Conservation (phyloP, 2,113 vertebrate species). For the Geococcyx californianus region DNA sequence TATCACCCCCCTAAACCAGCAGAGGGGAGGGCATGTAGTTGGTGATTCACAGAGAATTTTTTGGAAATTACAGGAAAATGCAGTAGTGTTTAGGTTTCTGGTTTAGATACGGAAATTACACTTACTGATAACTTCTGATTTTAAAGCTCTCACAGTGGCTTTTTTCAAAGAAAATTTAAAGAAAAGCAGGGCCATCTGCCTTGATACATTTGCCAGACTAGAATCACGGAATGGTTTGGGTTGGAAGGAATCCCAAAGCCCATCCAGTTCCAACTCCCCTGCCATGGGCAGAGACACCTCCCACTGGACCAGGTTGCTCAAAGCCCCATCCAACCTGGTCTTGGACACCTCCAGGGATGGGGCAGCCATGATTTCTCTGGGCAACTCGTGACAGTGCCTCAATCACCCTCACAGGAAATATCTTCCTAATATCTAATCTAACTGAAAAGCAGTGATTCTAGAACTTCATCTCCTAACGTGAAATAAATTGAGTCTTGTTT, state of each 20-base stretch:
- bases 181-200: not conserved
- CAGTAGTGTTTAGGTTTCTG: not conserved
- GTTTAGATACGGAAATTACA: not conserved
- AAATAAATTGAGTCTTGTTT: not conserved
- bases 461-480: not conserved
- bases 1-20: not conserved
- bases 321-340: too few relatives aligned
- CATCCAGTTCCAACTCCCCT: too few relatives aligned
- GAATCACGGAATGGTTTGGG: too few relatives aligned
- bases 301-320: too few relatives aligned
- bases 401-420: too few relatives aligned
- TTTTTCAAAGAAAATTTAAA: not conserved
- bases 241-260: too few relatives aligned
- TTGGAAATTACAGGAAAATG: not conserved
- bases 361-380: too few relatives aligned
- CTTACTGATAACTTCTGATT: not conserved
- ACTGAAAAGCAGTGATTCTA: not conserved
- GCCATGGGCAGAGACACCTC: too few relatives aligned
- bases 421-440: not conserved
- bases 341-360: too few relatives aligned
- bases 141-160: not conserved
- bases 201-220: not conserved
- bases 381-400: too few relatives aligned
- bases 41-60: not conserved
- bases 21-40: not conserved